phyloP scores from a whole-genome alignment of 1,140 invertebrate genomes.

The Eufriesea mexicana region DNA sequence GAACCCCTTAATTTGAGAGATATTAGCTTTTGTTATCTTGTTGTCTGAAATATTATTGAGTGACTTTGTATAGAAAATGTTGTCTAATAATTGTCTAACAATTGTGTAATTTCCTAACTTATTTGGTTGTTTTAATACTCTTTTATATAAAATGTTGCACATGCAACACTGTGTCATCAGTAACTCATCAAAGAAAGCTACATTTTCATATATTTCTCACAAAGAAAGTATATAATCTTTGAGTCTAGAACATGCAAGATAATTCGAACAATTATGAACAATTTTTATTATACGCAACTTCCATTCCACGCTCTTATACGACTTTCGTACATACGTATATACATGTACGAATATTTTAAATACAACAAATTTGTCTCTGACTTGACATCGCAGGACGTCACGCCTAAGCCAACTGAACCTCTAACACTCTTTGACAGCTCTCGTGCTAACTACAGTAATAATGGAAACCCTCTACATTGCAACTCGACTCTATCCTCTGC shows the following conservation, averaged over 20 bases:
- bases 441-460: neutral
- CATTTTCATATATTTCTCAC: neutral
- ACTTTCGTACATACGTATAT: neutral
- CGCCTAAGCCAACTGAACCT: neutral
- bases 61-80: too few relatives aligned
- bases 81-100: too few relatives aligned
- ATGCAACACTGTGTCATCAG: too few relatives aligned
- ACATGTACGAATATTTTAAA: neutral
- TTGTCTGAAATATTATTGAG: too few relatives aligned
- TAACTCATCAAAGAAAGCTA: too few relatives aligned
- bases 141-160: too few relatives aligned
- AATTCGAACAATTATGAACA: constrained; percentile 2
- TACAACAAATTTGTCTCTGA: neutral
- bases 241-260: too few relatives aligned
- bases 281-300: neutral
- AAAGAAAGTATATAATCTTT: neutral
- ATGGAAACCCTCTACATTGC: neutral
- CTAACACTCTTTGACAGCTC: neutral
- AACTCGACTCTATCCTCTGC: too few relatives aligned
- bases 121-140: too few relatives aligned
- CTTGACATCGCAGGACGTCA: neutral
- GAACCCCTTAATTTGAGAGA: too few relatives aligned
- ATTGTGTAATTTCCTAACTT: too few relatives aligned
- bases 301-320: neutral
- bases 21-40: too few relatives aligned